These are phyloP conservation scores for Andrena hattorfiana DNA, from an alignment of 2,888 invertebrate genomes.

Conservation along the genomic window DNA sequence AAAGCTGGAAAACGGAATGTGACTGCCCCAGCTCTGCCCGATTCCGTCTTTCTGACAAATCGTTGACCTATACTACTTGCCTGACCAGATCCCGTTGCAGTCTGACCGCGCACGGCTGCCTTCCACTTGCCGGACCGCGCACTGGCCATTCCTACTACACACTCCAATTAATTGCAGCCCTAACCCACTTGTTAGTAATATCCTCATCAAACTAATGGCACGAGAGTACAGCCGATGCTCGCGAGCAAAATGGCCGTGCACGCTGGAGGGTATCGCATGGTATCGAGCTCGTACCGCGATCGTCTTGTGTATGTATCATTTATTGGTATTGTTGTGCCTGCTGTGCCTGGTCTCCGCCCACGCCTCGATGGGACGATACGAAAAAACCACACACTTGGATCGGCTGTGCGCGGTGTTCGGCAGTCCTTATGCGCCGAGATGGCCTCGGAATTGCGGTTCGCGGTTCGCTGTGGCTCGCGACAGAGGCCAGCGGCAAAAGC, in stretches of 20 bases:
- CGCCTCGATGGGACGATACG: constrained; percentile 28
- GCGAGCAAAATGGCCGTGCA: constrained; percentile 32
- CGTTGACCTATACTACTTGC: neutral
- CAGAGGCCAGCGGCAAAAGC: constrained; percentile 92
- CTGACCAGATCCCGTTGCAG: too few species aligned
- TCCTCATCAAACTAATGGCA: neutral
- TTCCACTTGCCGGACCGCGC: too few species aligned
- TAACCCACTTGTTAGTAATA: neutral
- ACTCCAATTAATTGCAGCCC: too few species aligned
- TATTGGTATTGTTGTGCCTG: constrained; percentile 75
- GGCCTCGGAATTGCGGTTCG: constrained; percentile 96
- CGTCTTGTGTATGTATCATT: constrained; percentile 68
- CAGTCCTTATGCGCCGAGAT: constrained; percentile 97
- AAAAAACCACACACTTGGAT: constrained; percentile 28
- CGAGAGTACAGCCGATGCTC: neutral
- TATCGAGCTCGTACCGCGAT: constrained; percentile 53
- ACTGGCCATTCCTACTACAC: too few species aligned
- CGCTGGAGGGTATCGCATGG: constrained; percentile 59
- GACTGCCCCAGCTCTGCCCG: neutral
- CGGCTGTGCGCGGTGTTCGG: constrained; percentile 12
- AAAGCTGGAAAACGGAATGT: too few species aligned
- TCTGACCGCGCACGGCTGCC: too few species aligned
- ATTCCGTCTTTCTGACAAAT: neutral
- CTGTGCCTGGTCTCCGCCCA: constrained; percentile 58
- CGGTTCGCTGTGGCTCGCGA: constrained; percentile 94